phyloP scores from a whole-genome alignment of 2,888 invertebrate species.

The Automeris io region DNA sequence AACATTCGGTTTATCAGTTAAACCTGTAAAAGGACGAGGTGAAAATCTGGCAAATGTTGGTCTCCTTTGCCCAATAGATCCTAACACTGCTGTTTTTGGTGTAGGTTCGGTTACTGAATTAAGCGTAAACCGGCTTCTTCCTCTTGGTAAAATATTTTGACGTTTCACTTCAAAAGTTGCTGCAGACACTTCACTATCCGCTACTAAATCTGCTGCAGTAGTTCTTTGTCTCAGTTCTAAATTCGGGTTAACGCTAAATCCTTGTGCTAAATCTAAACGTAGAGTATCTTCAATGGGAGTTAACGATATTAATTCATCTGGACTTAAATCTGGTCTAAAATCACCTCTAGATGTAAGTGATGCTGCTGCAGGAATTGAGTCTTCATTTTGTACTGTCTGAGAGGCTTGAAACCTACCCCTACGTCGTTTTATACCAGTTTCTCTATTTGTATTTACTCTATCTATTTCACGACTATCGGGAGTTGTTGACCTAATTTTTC shows the following conservation, averaged over 20 bases:
- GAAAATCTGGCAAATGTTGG: conserved; percentile 59
- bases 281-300: conserved; percentile 67
- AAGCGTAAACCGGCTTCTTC: conserved; percentile 47
- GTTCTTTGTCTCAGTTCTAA: conserved; percentile 36
- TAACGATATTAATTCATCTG: conserved; percentile 73
- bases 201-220: conserved; percentile 34
- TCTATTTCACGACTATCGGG: conserved; percentile 64
- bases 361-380: conserved; percentile 58
- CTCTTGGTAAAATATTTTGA: conserved; percentile 48
- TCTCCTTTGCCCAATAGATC: conserved; percentile 34
- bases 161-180: conserved; percentile 55
- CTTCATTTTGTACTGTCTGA: conserved; percentile 31
- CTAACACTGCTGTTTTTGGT: conserved; percentile 25
- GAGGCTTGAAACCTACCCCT: conserved; percentile 38
- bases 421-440: conserved; percentile 32
- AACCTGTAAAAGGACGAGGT: conserved; percentile 59
- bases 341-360: conserved; percentile 51
- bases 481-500: conserved; percentile 68
- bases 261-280: conserved; percentile 38
- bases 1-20: conserved; percentile 20
- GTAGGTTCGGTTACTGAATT: conserved; percentile 41
- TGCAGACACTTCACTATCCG: conserved; percentile 61
- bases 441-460: conserved; percentile 23
- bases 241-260: conserved; percentile 27
- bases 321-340: conserved; percentile 44